Percentiles rank a stretch among this genome's conserved stretches.
Conservation (phyloP, 1,140 invertebrate species). For the Battus philenor region DNA sequence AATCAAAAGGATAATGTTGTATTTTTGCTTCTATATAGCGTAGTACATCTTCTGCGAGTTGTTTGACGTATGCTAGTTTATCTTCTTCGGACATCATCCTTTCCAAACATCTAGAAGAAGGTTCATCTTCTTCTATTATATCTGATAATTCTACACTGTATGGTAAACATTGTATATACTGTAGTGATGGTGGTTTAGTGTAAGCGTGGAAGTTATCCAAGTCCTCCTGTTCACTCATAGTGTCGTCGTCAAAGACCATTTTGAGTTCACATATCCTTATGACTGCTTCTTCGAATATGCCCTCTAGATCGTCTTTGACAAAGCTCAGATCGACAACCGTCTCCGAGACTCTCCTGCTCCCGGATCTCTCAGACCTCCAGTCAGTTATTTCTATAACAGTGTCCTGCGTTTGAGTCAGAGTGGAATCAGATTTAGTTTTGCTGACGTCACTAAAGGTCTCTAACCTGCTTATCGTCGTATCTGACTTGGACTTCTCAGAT, state of each 20-base stretch:
- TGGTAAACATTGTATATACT: conserved; percentile 44
- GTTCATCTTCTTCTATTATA: conserved; percentile 68
- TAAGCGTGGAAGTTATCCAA: conserved; percentile 59
- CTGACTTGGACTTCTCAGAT: conserved; percentile 68
- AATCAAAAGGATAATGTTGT: conserved; percentile 34
- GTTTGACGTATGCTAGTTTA: conserved; percentile 26
- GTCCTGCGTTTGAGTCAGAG: conserved; percentile 62
- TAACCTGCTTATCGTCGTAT: conserved; percentile 68
- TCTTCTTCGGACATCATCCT: conserved; percentile 39
- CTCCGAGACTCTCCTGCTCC: conserved; percentile 53
- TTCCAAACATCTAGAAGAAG: conserved; percentile 46
- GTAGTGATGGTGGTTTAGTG: conserved; percentile 49
- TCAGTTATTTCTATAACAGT: conserved; percentile 59
- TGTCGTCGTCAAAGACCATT: conserved; percentile 49
- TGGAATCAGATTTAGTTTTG: conserved; percentile 66
- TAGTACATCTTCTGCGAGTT: conserved; percentile 49
- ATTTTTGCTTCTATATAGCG: conserved; percentile 54
- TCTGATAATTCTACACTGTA: conserved; percentile 65
- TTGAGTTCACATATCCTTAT: conserved; percentile 39
- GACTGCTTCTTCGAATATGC: conserved; percentile 55
- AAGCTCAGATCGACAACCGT: conserved; percentile 57
- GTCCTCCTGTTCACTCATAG: conserved; percentile 63
- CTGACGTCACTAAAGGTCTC: conserved; percentile 68
- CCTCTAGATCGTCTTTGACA: conserved; percentile 61
- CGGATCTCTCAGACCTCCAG: conserved; percentile 31